phyloP scores from a whole-genome alignment of 2,797 vertebrate species.

The Mus spretus region DNA sequence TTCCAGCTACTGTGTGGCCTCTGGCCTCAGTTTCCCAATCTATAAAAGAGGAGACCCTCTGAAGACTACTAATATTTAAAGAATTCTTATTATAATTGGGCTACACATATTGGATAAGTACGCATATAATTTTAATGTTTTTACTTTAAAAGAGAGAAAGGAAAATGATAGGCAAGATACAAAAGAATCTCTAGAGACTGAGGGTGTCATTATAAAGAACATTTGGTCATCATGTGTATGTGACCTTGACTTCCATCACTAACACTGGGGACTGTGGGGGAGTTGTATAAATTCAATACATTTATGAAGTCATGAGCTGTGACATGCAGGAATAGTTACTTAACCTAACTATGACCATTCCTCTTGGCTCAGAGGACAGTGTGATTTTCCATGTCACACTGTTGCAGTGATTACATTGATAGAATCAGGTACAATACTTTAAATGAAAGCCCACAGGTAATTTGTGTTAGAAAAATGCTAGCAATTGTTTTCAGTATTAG shows the following conservation, averaged over 20 bases:
- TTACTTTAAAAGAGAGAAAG: constrained; percentile 17
- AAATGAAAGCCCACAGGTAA: neutral
- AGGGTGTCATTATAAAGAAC: neutral
- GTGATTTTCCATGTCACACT: neutral
- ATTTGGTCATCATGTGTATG: neutral
- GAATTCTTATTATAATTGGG: neutral
- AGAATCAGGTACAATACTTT: neutral
- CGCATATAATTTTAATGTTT: neutral
- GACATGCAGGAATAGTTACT: neutral
- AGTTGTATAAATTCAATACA: neutral
- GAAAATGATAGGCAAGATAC: neutral
- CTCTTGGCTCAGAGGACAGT: too few species aligned
- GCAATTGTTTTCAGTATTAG: neutral
- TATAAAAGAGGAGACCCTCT: neutral
- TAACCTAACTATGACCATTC: neutral
- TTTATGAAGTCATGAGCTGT: neutral
- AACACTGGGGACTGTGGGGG: too few species aligned
- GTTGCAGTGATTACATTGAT: neutral
- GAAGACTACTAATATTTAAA: neutral
- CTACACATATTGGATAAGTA: neutral
- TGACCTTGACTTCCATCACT: neutral
- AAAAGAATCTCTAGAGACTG: neutral
- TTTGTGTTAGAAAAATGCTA: neutral
- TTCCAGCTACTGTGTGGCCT: neutral
- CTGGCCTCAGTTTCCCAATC: too few species aligned